phyloP scores from a whole-genome alignment of 1,140 invertebrate genomes.

The Drosophila teissieri region DNA sequence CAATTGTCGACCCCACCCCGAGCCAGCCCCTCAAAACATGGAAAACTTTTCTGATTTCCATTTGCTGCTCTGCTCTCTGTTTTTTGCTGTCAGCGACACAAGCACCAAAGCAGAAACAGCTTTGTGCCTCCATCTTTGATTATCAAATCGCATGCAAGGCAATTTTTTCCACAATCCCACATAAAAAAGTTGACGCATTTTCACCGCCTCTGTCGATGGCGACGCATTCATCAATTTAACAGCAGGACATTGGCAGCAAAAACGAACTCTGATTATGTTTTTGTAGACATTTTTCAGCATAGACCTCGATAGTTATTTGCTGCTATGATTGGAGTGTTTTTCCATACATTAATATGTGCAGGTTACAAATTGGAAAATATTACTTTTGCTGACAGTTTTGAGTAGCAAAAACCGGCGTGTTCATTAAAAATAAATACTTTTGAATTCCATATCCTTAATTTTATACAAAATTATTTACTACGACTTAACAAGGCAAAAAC shows the following conservation, averaged over 20 bases:
- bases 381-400: not conserved
- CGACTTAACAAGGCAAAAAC: not conserved
- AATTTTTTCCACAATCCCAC: constrained; percentile 21
- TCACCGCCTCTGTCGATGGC: constrained; percentile 41
- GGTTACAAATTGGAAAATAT: constrained; percentile 25
- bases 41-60: constrained; percentile 23
- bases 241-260: constrained; percentile 67
- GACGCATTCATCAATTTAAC: constrained; percentile 76
- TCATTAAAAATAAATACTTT: not conserved
- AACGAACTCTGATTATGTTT: constrained; percentile 28
- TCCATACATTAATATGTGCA: constrained; percentile 26
- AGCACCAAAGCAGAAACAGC: constrained; percentile 30
- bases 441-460: not conserved
- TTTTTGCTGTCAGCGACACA: constrained; percentile 40
- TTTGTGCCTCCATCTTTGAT: constrained; percentile 56
- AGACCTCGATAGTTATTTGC: not conserved
- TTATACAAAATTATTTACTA: not conserved
- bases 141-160: constrained; percentile 58
- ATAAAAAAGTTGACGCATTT: constrained; percentile 37
- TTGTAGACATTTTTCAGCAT: not conserved
- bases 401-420: too few relatives aligned
- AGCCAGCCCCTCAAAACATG: constrained; percentile 23
- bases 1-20: constrained; percentile 50
- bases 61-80: constrained; percentile 6
- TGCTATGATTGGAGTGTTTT: not conserved